Percentiles rank a stretch among this genome's conserved stretches.
Evolutionary conservation across 1,140 invertebrate genomes (phyloP).

Genomic region (Drosophila mayri): DNA sequence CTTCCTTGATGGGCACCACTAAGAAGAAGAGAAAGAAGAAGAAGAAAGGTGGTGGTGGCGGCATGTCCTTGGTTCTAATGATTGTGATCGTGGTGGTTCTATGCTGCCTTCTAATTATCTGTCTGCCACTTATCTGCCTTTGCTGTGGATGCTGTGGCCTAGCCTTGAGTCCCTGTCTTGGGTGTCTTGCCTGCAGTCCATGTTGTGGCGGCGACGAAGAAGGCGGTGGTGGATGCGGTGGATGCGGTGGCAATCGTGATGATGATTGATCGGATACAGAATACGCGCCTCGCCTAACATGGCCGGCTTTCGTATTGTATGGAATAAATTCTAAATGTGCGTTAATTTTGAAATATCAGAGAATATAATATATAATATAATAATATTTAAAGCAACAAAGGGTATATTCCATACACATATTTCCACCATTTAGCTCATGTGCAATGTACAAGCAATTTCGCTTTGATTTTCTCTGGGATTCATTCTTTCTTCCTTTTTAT

Average conservation of each 20-base stretch:
- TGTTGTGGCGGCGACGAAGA: background rate
- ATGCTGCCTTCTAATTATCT: slow-evolving; percentile 2
- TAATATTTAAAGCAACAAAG: background rate
- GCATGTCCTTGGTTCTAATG: background rate
- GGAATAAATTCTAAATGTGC: background rate
- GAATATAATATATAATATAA: background rate
- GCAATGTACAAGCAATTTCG: slow-evolving; percentile 3
- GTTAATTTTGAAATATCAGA: too few relatives aligned
- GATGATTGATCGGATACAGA: background rate
- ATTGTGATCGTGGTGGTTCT: background rate
- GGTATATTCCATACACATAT: background rate
- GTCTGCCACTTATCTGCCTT: background rate
- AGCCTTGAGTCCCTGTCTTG: background rate
- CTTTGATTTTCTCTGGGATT: too few relatives aligned
- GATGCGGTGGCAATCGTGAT: background rate
- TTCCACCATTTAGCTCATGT: background rate
- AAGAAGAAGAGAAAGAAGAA: background rate
- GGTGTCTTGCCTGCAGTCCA: background rate
- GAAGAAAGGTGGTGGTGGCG: background rate
- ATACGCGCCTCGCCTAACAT: background rate
- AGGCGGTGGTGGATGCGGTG: background rate
- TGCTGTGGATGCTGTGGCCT: slow-evolving; percentile 3
- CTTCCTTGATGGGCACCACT: background rate
- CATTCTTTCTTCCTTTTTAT: too few relatives aligned
- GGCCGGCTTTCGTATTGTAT: too few relatives aligned